phyloP scores from a whole-genome alignment of 2,113 vertebrate species.

The Nettapus auritus region DNA sequence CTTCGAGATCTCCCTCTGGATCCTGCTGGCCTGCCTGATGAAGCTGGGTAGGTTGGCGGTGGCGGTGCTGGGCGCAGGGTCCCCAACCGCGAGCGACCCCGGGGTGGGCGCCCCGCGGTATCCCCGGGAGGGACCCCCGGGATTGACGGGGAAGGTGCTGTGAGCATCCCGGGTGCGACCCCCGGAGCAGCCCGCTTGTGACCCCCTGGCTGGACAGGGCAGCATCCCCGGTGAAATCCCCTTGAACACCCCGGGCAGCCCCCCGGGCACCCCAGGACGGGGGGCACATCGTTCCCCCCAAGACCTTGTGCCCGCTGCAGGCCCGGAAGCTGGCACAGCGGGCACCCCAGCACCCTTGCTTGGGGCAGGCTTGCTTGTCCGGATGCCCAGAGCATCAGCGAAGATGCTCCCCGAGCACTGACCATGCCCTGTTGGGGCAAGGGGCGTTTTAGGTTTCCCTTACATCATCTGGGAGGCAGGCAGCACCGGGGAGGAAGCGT shows the following conservation, averaged over 20 bases:
- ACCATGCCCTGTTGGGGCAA: background rate
- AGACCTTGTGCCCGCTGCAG: slow-evolving; percentile 14
- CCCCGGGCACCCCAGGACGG: background rate
- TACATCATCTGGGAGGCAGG: background rate
- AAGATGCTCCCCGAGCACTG: background rate
- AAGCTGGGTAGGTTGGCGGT: slow-evolving; percentile 88
- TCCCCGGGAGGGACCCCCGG: background rate
- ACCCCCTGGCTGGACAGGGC: background rate
- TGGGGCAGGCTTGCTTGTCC: rapidly evolving
- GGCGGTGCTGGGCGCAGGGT: background rate
- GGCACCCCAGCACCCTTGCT: background rate
- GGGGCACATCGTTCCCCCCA: background rate
- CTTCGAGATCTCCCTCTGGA: slow-evolving; percentile 93
- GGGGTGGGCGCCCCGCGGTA: background rate
- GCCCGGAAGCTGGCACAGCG: background rate
- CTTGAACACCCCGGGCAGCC: background rate
- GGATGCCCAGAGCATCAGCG: rapidly evolving
- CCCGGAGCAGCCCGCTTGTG: background rate
- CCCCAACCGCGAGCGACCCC: background rate
- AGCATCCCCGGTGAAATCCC: background rate
- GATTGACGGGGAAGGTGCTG: background rate
- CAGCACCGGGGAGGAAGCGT: background rate
- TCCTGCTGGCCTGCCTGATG: slow-evolving; percentile 94
- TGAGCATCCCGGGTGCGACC: background rate
- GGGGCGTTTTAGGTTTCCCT: background rate